phyloP scores from a whole-genome alignment of 1,140 invertebrate species.

The Campoletis sonorensis region DNA sequence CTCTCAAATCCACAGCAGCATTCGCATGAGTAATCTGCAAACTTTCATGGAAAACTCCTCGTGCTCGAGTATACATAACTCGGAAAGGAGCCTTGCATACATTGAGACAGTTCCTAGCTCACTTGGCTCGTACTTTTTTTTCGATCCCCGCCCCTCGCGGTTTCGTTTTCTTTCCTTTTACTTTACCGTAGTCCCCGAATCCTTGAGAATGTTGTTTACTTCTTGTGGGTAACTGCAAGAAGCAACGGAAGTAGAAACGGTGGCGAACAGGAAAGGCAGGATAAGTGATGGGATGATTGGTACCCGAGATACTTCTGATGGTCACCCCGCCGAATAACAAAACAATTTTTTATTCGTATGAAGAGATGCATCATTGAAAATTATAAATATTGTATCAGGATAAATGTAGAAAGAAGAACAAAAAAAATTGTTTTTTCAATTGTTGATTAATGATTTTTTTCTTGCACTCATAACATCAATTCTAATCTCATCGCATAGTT shows the following conservation, averaged over 20 bases:
- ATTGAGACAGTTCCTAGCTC: conserved; percentile 21
- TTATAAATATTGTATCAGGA: too few species aligned
- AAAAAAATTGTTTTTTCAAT: too few species aligned
- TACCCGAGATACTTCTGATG: neutral
- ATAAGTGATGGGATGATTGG: conserved; percentile 6
- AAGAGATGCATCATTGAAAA: too few species aligned
- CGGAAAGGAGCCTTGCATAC: conserved; percentile 29
- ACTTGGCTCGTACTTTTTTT: conserved; percentile 21
- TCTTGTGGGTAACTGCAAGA: neutral
- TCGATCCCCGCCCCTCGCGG: neutral
- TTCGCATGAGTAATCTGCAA: conserved; percentile 66
- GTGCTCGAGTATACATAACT: conserved; percentile 50
- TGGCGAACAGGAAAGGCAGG: neutral
- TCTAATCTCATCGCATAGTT: too few species aligned
- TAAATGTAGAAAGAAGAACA: too few species aligned
- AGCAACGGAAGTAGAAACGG: neutral
- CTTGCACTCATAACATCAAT: too few species aligned
- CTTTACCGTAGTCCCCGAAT: neutral
- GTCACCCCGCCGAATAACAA: neutral
- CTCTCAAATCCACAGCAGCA: conserved; percentile 48
- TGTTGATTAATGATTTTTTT: too few species aligned
- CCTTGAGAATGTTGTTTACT: conserved; percentile 1
- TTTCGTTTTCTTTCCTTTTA: conserved; percentile 21
- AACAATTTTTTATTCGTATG: neutral
- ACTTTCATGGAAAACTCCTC: conserved; percentile 59